Evolutionary conservation across 1,140 invertebrate genomes (phyloP).

Genomic region (Papilio dardanus): DNA sequence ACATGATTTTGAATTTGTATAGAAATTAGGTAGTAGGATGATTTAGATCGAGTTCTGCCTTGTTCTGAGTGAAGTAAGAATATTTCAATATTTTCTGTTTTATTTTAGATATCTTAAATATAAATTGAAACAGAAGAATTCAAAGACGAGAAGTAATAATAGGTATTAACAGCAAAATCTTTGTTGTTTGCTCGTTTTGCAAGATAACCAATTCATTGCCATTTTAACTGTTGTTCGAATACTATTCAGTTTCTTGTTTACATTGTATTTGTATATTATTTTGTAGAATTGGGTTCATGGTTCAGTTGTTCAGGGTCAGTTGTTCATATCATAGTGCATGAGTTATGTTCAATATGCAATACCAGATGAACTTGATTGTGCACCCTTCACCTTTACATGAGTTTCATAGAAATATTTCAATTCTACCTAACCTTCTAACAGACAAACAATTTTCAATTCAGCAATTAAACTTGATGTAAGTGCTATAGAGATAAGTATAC

Average conservation of each 20-base stretch:
- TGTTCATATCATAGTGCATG: background rate
- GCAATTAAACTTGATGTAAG: background rate
- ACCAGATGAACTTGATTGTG: background rate
- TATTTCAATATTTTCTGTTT: too few relatives aligned
- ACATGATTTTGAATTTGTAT: background rate
- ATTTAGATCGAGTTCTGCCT: too few relatives aligned
- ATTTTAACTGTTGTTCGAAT: slow-evolving; percentile 2
- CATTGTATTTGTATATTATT: slow-evolving; percentile 5
- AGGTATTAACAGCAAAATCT: too few relatives aligned
- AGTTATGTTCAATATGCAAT: background rate
- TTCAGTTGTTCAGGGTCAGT: background rate
- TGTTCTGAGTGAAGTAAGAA: too few relatives aligned
- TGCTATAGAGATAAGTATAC: slow-evolving; percentile 1
- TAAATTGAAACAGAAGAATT: too few relatives aligned
- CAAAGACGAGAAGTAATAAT: too few relatives aligned
- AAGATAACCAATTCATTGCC: background rate
- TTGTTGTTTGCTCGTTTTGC: too few relatives aligned
- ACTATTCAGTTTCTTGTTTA: background rate
- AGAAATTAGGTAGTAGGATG: too few relatives aligned
- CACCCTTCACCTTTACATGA: background rate
- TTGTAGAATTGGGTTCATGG: background rate
- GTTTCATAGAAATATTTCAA: background rate
- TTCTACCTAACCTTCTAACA: background rate
- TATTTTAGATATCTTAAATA: too few relatives aligned
- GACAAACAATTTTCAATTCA: background rate